A percentile compares a stretch with the other conserved stretches of the same genome.
phyloP scores from a whole-genome alignment of 2,888 invertebrate species.

The Pyrrhosoma nymphula region DNA sequence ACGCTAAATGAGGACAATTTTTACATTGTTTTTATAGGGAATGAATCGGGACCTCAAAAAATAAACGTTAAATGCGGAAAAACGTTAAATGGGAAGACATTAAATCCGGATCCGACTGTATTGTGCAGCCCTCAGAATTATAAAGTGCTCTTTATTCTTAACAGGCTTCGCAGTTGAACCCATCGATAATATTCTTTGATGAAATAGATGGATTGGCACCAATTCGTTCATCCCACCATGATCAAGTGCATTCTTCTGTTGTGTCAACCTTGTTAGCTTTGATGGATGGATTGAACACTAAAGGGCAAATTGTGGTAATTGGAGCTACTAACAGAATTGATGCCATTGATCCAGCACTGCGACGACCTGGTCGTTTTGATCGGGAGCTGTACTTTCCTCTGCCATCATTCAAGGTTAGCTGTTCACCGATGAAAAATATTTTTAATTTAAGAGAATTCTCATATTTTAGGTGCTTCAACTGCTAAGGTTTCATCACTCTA shows the following conservation, averaged over 20 bases:
- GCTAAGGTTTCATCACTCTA: too few relatives aligned
- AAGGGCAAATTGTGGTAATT: constrained; percentile 72
- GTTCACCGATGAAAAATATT: not conserved
- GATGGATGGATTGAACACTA: constrained; percentile 47
- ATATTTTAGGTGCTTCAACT: too few relatives aligned
- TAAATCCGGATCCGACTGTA: too few relatives aligned
- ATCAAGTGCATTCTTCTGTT: constrained; percentile 41
- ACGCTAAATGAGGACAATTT: too few relatives aligned
- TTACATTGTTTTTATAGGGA: too few relatives aligned
- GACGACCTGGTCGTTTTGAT: constrained; percentile 82
- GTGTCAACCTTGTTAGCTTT: constrained; percentile 37
- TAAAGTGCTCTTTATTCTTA: not conserved
- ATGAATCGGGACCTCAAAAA: too few relatives aligned
- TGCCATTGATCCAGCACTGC: constrained; percentile 81
- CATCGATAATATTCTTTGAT: constrained; percentile 59
- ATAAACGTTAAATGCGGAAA: too few relatives aligned
- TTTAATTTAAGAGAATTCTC: not conserved
- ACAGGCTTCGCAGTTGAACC: constrained; percentile 25
- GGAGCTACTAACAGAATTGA: constrained; percentile 82
- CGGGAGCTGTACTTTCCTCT: constrained; percentile 80
- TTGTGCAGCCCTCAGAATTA: not conserved
- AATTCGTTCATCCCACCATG: constrained; percentile 37
- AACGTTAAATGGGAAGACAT: too few relatives aligned
- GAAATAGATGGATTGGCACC: constrained; percentile 60
- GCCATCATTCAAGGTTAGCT: constrained; percentile 76